phyloP scores from a whole-genome alignment of 2,888 invertebrate species.

The Didymodactylos carnosus region DNA sequence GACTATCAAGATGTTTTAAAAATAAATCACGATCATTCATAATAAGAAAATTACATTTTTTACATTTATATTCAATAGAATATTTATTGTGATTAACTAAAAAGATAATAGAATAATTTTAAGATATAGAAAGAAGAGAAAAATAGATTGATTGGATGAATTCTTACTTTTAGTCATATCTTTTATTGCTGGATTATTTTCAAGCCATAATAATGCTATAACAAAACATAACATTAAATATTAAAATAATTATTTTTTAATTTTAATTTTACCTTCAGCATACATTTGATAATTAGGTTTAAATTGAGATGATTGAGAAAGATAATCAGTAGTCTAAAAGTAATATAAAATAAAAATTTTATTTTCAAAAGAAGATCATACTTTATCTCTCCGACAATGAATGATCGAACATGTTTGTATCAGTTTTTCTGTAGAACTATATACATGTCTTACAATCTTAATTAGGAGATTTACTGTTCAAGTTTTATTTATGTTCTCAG shows the following conservation, averaged over 20 bases:
- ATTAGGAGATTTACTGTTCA: too few species aligned
- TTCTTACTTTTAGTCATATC: background rate
- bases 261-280: background rate
- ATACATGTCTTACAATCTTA: too few species aligned
- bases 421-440: too few species aligned
- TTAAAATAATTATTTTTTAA: background rate
- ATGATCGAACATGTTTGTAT: too few species aligned
- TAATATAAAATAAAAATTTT: too few species aligned
- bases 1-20: background rate
- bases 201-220: background rate
- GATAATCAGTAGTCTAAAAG: too few species aligned
- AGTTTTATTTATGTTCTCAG: too few species aligned
- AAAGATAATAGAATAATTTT: background rate
- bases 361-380: too few species aligned
- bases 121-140: background rate
- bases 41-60: background rate
- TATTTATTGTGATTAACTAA: background rate
- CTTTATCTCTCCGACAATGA: too few species aligned
- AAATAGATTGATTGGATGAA: too few species aligned
- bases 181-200: background rate
- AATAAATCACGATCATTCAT: background rate
- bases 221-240: background rate
- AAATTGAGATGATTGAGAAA: too few species aligned
- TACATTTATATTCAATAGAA: background rate
- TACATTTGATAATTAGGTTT: too few species aligned